Evolutionary conservation across 64 coral and sea anemone genomes (phyloP).

Genomic region (Dendronephthya gigantea): DNA sequence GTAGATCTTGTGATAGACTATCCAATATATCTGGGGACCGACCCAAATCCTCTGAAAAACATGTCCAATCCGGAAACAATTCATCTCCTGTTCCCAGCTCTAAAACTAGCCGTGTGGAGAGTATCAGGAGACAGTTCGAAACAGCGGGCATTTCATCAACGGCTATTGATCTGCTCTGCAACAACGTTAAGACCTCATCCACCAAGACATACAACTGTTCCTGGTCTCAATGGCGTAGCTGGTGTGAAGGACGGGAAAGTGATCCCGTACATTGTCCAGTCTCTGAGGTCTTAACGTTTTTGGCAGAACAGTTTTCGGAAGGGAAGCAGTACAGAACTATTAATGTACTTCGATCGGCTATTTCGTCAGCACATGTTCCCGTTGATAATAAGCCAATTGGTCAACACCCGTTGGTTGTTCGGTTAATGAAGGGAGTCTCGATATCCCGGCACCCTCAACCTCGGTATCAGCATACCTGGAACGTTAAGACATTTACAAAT

Average conservation of each 20-base stretch:
- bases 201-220: background rate
- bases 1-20: too few relatives aligned
- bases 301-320: background rate
- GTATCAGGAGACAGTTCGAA: background rate
- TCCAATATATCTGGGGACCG: background rate
- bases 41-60: background rate
- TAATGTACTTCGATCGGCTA: background rate
- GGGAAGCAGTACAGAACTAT: background rate
- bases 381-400: conserved; percentile 2
- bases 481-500: background rate
- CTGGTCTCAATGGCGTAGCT: too few relatives aligned
- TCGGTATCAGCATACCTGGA: background rate
- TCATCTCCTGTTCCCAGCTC: background rate
- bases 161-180: background rate
- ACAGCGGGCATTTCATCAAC: too few relatives aligned
- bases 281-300: background rate
- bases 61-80: background rate
- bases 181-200: background rate
- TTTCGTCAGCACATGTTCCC: conserved; percentile 13
- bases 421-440: background rate
- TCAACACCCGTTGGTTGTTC: background rate
- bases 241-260: too few relatives aligned
- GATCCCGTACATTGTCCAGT: background rate
- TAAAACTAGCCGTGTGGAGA: background rate
- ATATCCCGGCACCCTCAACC: background rate